These are phyloP conservation scores for Caprella mutica DNA, from an alignment of 2,888 invertebrate species.

Conservation along the genomic window DNA sequence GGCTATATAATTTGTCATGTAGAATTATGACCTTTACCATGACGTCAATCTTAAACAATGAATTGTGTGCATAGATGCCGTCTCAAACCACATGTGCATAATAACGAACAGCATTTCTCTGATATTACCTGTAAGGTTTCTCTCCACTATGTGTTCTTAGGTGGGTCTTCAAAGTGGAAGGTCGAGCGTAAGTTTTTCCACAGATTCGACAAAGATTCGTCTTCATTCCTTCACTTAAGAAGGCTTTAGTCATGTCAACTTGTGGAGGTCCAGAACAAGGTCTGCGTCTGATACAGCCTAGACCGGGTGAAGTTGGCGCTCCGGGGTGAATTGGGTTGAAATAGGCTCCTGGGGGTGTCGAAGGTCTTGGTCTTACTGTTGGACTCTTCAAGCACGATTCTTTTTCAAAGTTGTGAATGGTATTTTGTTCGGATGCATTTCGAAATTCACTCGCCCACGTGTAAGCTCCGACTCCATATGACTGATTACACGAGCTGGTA, in stretches of 20 bases:
- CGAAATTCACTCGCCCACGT: slow-evolving; percentile 26
- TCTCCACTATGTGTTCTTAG: slow-evolving; percentile 92
- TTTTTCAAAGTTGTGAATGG: slow-evolving; percentile 12
- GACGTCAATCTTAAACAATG: too few relatives aligned
- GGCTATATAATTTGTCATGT: background rate
- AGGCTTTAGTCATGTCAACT: slow-evolving; percentile 22
- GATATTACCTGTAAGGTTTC: slow-evolving; percentile 56
- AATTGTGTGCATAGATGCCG: too few relatives aligned
- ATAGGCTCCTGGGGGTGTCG: slow-evolving; percentile 3
- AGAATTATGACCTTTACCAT: too few relatives aligned
- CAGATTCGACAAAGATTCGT: slow-evolving; percentile 88
- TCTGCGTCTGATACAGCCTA: slow-evolving; percentile 33
- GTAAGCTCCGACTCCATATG: slow-evolving; percentile 26
- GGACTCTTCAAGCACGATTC: slow-evolving; percentile 28
- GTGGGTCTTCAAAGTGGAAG: slow-evolving; percentile 94
- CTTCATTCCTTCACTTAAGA: slow-evolving; percentile 35
- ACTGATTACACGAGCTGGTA: slow-evolving; percentile 26
- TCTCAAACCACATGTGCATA: too few relatives aligned
- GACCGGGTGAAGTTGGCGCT: slow-evolving; percentile 35
- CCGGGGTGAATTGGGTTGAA: slow-evolving; percentile 10
- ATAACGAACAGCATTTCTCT: too few relatives aligned
- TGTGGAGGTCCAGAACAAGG: slow-evolving; percentile 18
- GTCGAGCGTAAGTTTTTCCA: slow-evolving; percentile 91
- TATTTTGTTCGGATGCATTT: too few relatives aligned
- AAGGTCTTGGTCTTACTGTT: slow-evolving; percentile 43